Conservation (phyloP, 2,797 vertebrate genomes). For the Emydoidea blandingii region DNA sequence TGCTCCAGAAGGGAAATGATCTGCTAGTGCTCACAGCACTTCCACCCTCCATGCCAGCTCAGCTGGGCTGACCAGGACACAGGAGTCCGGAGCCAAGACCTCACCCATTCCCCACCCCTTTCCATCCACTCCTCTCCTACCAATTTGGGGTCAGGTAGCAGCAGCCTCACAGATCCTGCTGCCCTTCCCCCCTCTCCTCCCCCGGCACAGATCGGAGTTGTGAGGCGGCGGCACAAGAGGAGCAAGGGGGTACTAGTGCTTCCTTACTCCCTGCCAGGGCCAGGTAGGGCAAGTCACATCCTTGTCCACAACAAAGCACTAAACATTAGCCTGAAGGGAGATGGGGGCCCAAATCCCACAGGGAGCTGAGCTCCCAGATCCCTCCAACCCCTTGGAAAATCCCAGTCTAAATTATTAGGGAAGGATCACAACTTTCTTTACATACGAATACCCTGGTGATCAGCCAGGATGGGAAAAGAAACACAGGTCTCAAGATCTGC, state of each 20-base stretch:
- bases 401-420: background rate
- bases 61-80: rapidly evolving
- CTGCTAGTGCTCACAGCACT: background rate
- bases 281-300: no score
- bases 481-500: background rate
- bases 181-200: background rate
- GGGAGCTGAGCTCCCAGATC: background rate
- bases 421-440: background rate
- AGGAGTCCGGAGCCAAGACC: background rate
- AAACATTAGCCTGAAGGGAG: background rate
- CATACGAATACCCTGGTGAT: rapidly evolving
- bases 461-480: rapidly evolving
- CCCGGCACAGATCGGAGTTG: background rate
- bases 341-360: background rate
- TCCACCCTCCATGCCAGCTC: rapidly evolving
- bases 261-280: no score
- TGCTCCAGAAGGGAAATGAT: rapidly evolving
- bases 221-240: background rate
- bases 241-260: background rate
- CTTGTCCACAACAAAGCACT: no score
- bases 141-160: rapidly evolving
- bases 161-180: rapidly evolving
- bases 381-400: background rate
- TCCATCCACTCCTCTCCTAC: background rate
- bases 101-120: background rate